Evolutionary conservation across 2,888 invertebrate species (phyloP).

Genomic region (Ochropleura plecta): DNA sequence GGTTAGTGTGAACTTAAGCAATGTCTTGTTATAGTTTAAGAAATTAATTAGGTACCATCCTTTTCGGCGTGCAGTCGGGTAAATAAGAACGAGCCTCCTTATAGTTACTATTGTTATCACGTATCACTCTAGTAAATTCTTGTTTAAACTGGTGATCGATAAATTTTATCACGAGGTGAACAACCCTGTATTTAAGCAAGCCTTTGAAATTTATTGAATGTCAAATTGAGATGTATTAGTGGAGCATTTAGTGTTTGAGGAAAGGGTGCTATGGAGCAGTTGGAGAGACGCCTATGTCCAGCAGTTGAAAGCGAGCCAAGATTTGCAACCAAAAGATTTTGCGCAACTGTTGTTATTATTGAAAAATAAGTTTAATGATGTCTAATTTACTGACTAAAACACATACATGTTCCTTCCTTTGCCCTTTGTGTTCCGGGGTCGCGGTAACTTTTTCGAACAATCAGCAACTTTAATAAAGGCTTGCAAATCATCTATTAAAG

Average conservation of each 20-base stretch:
- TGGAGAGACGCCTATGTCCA: neutral
- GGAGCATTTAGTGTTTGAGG: neutral
- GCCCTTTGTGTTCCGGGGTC: too few species aligned
- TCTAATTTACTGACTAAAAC: too few species aligned
- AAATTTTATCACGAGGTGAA: constrained; percentile 1
- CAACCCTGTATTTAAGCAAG: constrained; percentile 52
- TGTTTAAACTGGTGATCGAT: constrained; percentile 41
- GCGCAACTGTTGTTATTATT: neutral
- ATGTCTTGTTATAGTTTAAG: neutral
- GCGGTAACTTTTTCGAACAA: too few species aligned
- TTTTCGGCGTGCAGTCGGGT: too few species aligned
- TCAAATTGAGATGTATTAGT: constrained; percentile 64
- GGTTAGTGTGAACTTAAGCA: neutral
- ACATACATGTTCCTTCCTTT: too few species aligned
- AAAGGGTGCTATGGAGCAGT: neutral
- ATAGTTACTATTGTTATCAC: neutral
- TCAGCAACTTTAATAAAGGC: too few species aligned
- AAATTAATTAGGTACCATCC: too few species aligned
- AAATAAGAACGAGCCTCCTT: neutral
- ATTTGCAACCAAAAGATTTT: neutral
- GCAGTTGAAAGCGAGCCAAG: neutral
- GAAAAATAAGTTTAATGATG: too few species aligned
- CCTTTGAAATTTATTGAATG: constrained; percentile 10
- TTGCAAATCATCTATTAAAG: too few species aligned
- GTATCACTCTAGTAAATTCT: neutral